Evolutionary conservation across 2,797 vertebrate genomes (phyloP).

Genomic region (Silurus aristotelis): DNA sequence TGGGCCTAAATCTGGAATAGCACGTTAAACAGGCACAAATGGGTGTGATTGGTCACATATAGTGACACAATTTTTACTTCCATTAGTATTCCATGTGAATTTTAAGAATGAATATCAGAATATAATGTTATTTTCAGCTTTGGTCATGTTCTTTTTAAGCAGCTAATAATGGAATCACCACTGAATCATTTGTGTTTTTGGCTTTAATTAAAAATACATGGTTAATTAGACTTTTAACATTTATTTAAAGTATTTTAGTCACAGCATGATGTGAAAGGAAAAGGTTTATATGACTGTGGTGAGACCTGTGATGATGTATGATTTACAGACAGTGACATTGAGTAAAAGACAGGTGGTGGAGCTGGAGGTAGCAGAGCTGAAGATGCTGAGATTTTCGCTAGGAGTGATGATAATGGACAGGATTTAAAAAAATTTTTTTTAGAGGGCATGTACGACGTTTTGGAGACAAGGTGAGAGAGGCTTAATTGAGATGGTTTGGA

Average conservation of each 20-base stretch:
- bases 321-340: too few species aligned
- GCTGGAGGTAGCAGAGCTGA: too few species aligned
- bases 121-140: neutral
- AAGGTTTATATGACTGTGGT: too few species aligned
- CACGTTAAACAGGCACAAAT: neutral
- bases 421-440: too few species aligned
- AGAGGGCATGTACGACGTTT: too few species aligned
- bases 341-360: too few species aligned
- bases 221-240: constrained; percentile 11
- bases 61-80: too few species aligned
- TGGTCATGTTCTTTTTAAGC: neutral
- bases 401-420: too few species aligned
- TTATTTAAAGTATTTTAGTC: neutral
- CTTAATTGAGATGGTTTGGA: too few species aligned
- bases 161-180: neutral
- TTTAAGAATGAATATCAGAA: neutral
- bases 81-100: neutral
- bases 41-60: neutral
- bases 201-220: constrained; percentile 17
- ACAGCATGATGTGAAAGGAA: constrained; percentile 1
- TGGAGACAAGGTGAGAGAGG: too few species aligned
- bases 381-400: too few species aligned
- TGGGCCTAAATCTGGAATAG: neutral
- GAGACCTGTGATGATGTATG: too few species aligned
- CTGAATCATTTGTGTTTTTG: constrained; percentile 6